Conservation (phyloP, 2,797 vertebrate genomes). For the Fistularia commersonii region DNA sequence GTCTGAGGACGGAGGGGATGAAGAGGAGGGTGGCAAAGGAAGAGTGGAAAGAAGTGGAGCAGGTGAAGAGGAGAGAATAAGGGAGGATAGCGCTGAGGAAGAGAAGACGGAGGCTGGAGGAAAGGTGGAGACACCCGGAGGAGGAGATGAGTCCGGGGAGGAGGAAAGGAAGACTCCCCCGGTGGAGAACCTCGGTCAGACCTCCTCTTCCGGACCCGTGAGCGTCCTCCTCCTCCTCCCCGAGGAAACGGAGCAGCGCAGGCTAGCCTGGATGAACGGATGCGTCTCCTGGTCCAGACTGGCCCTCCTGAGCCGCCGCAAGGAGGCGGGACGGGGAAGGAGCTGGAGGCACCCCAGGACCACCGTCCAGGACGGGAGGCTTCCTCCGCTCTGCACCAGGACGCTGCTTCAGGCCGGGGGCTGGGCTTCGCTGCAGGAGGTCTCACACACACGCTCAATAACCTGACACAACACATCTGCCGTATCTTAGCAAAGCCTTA, state of each 20-base stretch:
- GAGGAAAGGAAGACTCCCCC: not conserved
- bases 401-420: slow-evolving; percentile 72
- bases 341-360: slow-evolving; percentile 49
- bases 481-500: too few relatives aligned
- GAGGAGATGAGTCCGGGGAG: not conserved
- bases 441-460: too few relatives aligned
- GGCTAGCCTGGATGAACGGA: slow-evolving; percentile 82
- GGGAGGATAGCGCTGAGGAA: not conserved
- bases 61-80: not conserved
- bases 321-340: slow-evolving; percentile 20
- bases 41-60: not conserved
- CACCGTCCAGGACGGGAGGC: slow-evolving; percentile 28
- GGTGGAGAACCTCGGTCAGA: not conserved
- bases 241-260: slow-evolving; percentile 76
- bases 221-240: slow-evolving; percentile 38
- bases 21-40: not conserved
- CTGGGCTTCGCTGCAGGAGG: slow-evolving; percentile 81
- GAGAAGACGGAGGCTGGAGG: too few relatives aligned
- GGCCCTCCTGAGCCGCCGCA: slow-evolving; percentile 74
- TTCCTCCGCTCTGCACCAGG: slow-evolving; percentile 67
- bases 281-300: slow-evolving; percentile 82
- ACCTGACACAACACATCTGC: too few relatives aligned
- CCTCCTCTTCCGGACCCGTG: not conserved
- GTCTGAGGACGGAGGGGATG: not conserved
- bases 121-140: not conserved